Conservation (phyloP, 2,113 vertebrate species). For the Sylvietta virens region DNA sequence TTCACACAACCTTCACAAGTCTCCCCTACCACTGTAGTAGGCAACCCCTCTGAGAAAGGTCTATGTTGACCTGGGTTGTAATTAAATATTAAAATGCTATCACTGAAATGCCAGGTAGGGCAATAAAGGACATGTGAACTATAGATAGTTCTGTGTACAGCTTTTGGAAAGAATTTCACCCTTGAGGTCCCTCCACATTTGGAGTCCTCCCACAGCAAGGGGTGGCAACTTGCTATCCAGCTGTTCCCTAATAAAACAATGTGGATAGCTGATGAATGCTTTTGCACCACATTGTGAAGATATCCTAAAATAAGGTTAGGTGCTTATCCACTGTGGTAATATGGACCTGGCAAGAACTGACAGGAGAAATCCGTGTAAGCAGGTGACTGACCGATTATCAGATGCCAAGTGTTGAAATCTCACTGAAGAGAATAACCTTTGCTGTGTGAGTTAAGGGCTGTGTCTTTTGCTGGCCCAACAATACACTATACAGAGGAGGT, state of each 20-base stretch:
- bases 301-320: background rate
- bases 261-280: background rate
- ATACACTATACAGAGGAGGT: background rate
- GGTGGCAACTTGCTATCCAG: background rate
- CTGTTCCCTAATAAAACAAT: background rate
- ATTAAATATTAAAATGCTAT: background rate
- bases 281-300: background rate
- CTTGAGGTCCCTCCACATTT: background rate
- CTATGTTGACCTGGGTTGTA: background rate
- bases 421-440: background rate
- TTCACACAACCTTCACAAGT: background rate
- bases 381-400: background rate
- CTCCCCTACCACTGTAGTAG: background rate
- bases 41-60: background rate
- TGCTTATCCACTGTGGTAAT: fast-evolving
- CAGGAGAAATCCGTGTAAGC: background rate
- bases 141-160: background rate
- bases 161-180: background rate
- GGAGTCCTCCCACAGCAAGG: background rate
- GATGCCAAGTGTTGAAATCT: background rate
- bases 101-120: background rate
- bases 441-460: background rate
- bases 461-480: background rate
- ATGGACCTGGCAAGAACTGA: background rate
- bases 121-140: background rate